Conservation (phyloP, 53 echinoderm and acorn worm genomes). For the Temnopleurus reevesii region DNA sequence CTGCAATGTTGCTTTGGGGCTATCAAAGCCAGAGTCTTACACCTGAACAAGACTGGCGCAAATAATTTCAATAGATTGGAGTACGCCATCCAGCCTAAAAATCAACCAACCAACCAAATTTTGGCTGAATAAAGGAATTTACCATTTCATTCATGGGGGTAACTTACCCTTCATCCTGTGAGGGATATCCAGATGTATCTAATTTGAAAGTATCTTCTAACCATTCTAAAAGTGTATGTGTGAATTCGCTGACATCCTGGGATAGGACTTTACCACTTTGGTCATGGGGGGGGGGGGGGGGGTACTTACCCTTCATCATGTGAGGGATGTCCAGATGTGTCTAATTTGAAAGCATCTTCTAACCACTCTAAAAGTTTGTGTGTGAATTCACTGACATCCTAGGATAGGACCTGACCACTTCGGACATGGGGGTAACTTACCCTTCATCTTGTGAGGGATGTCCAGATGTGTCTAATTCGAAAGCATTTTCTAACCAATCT, state of each 20-base stretch:
- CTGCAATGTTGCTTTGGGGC: no score
- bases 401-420: neutral
- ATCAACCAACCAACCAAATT: no score
- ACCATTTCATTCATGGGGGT: neutral
- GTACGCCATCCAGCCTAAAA: no score
- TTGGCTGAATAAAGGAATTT: neutral
- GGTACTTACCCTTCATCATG: slow-evolving; percentile 70
- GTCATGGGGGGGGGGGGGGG: no score
- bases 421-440: slow-evolving; percentile 43
- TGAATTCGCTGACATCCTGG: slow-evolving; percentile 98
- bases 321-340: slow-evolving; percentile 76
- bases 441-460: slow-evolving; percentile 73
- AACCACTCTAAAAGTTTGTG: slow-evolving; percentile 98
- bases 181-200: slow-evolving; percentile 76
- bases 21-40: no score
- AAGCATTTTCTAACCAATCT: slow-evolving; percentile 98
- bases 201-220: slow-evolving; percentile 97
- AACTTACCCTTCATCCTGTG: slow-evolving; percentile 74
- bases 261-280: neutral
- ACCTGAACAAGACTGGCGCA: no score
- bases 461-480: slow-evolving; percentile 85
- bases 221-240: slow-evolving; percentile 96
- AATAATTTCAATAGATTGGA: no score
- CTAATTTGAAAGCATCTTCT: slow-evolving; percentile 97
- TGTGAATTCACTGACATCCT: slow-evolving; percentile 99